Evolutionary conservation across 2,888 invertebrate species (phyloP).

Genomic region (Choristoneura rosaceana): DNA sequence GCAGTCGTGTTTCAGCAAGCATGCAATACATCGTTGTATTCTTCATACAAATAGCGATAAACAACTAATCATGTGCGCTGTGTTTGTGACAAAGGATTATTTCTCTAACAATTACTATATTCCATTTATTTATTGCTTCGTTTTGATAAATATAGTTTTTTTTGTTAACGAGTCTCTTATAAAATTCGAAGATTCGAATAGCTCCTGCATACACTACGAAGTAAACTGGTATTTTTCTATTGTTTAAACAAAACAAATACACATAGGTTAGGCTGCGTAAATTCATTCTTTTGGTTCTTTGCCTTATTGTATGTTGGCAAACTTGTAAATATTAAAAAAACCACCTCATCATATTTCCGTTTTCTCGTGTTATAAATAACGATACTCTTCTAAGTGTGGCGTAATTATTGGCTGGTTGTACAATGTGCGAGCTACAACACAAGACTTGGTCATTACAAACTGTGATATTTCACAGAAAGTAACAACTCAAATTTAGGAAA

Average conservation of each 20-base stretch:
- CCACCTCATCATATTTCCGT: too few species aligned
- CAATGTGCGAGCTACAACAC: too few species aligned
- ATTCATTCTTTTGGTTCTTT: background rate
- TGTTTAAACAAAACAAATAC: background rate
- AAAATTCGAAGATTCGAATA: constrained; percentile 33
- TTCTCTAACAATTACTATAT: constrained; percentile 33
- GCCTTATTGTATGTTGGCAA: background rate
- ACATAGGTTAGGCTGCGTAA: background rate
- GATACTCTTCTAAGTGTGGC: too few species aligned
- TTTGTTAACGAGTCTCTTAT: constrained; percentile 22
- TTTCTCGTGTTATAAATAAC: too few species aligned
- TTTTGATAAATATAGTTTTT: constrained; percentile 24
- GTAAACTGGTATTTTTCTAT: background rate
- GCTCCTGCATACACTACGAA: constrained; percentile 40
- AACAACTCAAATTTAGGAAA: too few species aligned
- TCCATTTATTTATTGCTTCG: constrained; percentile 25
- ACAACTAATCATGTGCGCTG: constrained; percentile 48
- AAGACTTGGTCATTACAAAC: too few species aligned
- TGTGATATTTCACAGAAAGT: too few species aligned
- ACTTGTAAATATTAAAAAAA: background rate
- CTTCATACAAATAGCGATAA: constrained; percentile 46
- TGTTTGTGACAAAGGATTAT: constrained; percentile 41
- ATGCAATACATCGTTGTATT: constrained; percentile 61
- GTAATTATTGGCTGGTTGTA: too few species aligned
- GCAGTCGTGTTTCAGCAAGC: constrained; percentile 68